A percentile compares a stretch with the other conserved stretches of the same genome.
Conservation (phyloP, 2,797 vertebrate genomes). For the Labeo calbasu region DNA sequence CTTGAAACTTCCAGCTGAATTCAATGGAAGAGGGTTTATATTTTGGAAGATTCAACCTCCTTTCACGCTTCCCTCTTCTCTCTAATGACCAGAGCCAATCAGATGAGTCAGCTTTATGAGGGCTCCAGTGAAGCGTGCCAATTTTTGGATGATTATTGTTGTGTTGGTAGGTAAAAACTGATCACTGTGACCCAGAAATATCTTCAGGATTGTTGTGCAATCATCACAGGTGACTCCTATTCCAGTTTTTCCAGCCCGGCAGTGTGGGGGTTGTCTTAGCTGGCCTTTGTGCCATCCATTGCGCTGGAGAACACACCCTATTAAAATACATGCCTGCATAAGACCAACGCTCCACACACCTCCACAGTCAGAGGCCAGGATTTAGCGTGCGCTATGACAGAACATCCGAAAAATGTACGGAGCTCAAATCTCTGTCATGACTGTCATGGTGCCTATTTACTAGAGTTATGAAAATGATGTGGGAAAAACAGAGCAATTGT, state of each 20-base stretch:
- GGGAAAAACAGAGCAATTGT: slow-evolving; percentile 15
- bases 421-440: not conserved
- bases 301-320: slow-evolving; percentile 53
- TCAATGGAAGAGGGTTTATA: slow-evolving; percentile 6
- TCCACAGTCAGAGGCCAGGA: slow-evolving; percentile 34
- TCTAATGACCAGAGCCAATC: slow-evolving; percentile 5
- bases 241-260: slow-evolving; percentile 85
- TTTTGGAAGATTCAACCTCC: slow-evolving; percentile 2
- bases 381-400: not conserved
- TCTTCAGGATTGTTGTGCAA: slow-evolving; percentile 75
- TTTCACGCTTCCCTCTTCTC: slow-evolving; percentile 12
- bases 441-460: not conserved
- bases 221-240: slow-evolving; percentile 67
- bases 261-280: slow-evolving; percentile 74
- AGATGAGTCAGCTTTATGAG: not conserved
- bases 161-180: slow-evolving; percentile 36
- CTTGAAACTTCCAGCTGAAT: not conserved
- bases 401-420: slow-evolving; percentile 20
- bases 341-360: slow-evolving; percentile 38
- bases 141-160: not conserved
- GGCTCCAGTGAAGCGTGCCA: not conserved
- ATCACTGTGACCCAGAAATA: slow-evolving; percentile 66
- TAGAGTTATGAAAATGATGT: slow-evolving; percentile 30
- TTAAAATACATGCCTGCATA: slow-evolving; percentile 40
- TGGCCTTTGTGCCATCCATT: slow-evolving; percentile 67